Conservation (phyloP, 2,888 invertebrate species). For the Andrena hattorfiana region DNA sequence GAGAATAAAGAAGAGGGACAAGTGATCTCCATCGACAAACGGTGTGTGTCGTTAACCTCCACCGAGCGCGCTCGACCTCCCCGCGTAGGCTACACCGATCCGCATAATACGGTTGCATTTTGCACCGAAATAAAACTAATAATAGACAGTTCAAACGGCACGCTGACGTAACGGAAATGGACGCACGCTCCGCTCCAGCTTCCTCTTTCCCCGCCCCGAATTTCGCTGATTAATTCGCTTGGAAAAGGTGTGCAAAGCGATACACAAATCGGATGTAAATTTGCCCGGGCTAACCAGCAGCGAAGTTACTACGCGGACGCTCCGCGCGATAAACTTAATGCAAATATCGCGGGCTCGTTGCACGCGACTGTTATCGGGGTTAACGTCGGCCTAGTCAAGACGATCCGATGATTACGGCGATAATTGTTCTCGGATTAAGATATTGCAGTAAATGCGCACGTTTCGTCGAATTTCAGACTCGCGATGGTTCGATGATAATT, state of each 20-base stretch:
- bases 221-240: neutral
- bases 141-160: constrained; percentile 43
- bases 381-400: constrained; percentile 43
- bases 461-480: neutral
- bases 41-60: constrained; percentile 66
- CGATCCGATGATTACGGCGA: constrained; percentile 35
- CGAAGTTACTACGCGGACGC: neutral
- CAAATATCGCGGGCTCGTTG: constrained; percentile 24
- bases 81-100: constrained; percentile 8
- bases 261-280: neutral
- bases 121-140: constrained; percentile 56
- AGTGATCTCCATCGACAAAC: constrained; percentile 32
- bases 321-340: constrained; percentile 24
- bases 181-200: neutral
- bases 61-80: constrained; percentile 36
- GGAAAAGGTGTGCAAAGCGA: neutral
- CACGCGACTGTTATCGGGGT: constrained; percentile 35
- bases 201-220: neutral
- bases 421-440: neutral
- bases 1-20: constrained; percentile 4
- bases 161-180: constrained; percentile 32
- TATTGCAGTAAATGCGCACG: neutral
- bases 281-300: neutral
- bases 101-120: constrained; percentile 58
- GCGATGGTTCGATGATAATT: neutral